phyloP scores from a whole-genome alignment of 2,113 vertebrate genomes.

The Cercopithecus mona region DNA sequence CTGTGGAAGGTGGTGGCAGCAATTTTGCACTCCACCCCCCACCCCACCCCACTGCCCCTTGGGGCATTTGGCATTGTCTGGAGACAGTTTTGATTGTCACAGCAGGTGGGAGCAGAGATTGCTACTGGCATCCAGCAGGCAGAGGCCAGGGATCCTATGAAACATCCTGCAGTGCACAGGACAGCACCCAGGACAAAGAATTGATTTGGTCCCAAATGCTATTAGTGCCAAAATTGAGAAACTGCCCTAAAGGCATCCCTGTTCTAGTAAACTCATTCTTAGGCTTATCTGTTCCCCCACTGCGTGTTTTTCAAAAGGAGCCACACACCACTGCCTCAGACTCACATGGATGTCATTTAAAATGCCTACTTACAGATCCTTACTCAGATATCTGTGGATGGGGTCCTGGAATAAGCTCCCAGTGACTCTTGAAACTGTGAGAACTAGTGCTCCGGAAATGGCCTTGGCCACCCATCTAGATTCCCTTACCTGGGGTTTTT shows the following conservation, averaged over 20 bases:
- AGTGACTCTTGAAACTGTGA: neutral
- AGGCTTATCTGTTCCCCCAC: neutral
- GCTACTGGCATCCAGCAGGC: neutral
- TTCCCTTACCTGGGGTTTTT: neutral
- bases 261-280: neutral
- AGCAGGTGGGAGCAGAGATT: neutral
- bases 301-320: neutral
- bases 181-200: neutral
- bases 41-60: no score
- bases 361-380: neutral
- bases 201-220: neutral
- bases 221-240: neutral
- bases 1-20: neutral
- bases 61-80: neutral
- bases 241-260: neutral
- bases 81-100: neutral
- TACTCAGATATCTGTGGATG: neutral
- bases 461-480: neutral
- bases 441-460: neutral
- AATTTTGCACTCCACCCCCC: neutral
- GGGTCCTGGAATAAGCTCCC: neutral
- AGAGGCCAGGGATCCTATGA: neutral
- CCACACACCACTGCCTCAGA: neutral
- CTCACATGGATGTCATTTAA: neutral
- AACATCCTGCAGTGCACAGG: neutral